These are phyloP conservation scores for Leptodactylus fuscus DNA, from an alignment of 2,113 vertebrate species.

Conservation along the genomic window DNA sequence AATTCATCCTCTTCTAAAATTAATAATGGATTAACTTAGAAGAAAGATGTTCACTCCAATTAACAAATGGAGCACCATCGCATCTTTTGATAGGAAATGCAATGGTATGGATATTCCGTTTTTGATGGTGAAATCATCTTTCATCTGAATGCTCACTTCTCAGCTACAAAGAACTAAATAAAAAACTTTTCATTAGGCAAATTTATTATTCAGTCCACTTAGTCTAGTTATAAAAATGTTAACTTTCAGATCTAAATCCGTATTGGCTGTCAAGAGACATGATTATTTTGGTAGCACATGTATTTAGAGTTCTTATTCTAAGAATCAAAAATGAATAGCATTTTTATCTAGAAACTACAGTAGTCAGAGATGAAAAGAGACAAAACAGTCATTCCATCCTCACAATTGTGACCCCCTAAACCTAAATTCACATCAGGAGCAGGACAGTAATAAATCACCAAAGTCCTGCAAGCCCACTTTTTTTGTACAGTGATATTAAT, in stretches of 20 bases:
- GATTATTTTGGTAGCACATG: too few relatives aligned
- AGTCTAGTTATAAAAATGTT: neutral
- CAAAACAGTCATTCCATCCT: too few relatives aligned
- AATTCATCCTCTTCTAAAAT: neutral
- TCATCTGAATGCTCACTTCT: neutral
- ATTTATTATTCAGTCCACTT: neutral
- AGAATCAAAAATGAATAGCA: too few relatives aligned
- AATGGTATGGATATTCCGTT: neutral
- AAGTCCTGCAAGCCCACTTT: too few relatives aligned
- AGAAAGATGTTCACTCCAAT: neutral
- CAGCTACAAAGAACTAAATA: neutral
- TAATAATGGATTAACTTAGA: neutral
- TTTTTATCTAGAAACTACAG: too few relatives aligned
- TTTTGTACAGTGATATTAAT: too few relatives aligned
- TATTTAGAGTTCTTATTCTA: too few relatives aligned
- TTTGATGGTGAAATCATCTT: neutral
- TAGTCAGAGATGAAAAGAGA: too few relatives aligned
- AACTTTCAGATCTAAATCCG: neutral
- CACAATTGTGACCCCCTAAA: too few relatives aligned
- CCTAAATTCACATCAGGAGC: too few relatives aligned
- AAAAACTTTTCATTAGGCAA: neutral
- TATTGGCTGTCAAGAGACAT: too few relatives aligned
- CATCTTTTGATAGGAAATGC: neutral
- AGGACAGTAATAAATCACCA: too few relatives aligned
- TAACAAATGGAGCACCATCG: neutral